Percentiles rank a stretch among this genome's conserved stretches.
Conservation (phyloP, 2,797 vertebrate species). For the Chaenodraco wilsoni region DNA sequence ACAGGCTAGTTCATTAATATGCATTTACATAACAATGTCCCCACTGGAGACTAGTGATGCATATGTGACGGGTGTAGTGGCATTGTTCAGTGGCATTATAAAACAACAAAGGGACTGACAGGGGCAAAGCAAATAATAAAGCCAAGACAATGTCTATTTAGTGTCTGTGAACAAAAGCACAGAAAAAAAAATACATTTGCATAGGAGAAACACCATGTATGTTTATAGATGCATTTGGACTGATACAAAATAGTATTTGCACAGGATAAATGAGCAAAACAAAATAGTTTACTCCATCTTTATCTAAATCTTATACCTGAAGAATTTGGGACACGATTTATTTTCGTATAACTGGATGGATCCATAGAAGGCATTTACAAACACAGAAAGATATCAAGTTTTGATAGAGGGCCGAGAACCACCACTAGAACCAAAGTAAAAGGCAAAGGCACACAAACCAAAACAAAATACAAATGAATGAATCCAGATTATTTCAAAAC, state of each 20-base stretch:
- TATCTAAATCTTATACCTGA: not conserved
- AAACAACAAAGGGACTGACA: conserved; percentile 65
- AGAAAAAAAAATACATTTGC: not conserved
- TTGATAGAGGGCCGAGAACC: not conserved
- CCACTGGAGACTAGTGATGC: conserved; percentile 62
- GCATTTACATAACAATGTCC: conserved; percentile 74
- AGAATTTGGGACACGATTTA: not conserved
- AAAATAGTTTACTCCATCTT: not conserved
- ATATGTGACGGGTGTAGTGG: conserved; percentile 57
- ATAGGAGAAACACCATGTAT: not conserved
- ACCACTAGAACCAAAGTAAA: not conserved
- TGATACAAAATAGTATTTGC: conserved; percentile 18
- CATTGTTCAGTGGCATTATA: conserved; percentile 59
- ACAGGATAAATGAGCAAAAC: not conserved
- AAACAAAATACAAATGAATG: not conserved
- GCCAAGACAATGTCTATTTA: conserved; percentile 54
- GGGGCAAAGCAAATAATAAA: conserved; percentile 61
- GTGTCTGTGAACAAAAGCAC: conserved; percentile 50
- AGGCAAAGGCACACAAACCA: not conserved
- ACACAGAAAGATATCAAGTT: too few species aligned
- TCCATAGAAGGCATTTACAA: too few species aligned
- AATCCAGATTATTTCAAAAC: not conserved
- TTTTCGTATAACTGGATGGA: not conserved
- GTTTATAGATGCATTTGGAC: not conserved
- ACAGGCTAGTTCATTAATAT: conserved; percentile 69